Conservation (phyloP, 2,797 vertebrate species). For the Myotis vivesi region DNA sequence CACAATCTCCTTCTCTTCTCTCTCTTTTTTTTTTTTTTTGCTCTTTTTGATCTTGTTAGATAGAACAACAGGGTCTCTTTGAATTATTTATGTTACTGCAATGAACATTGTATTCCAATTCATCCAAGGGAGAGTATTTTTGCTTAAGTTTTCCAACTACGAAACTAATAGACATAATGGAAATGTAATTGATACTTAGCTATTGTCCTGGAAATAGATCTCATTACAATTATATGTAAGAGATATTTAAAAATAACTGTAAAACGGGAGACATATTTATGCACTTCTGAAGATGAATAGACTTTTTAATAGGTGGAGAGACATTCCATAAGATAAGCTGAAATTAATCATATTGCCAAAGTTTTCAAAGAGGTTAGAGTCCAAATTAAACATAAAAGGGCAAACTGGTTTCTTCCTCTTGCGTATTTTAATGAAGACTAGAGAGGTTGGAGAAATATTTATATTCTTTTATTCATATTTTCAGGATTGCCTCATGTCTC, state of each 20-base stretch:
- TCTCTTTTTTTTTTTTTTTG: too few relatives aligned
- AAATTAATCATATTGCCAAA: constrained; percentile 73
- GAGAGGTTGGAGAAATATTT: constrained; percentile 73
- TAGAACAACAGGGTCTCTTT: neutral
- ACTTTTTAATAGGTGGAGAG: constrained; percentile 76
- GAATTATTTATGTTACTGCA: constrained; percentile 26
- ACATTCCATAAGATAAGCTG: constrained; percentile 77
- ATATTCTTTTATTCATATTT: constrained; percentile 71
- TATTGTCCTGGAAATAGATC: constrained; percentile 66
- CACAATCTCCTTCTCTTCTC: neutral
- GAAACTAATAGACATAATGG: constrained; percentile 43
- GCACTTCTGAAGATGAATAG: constrained; percentile 70
- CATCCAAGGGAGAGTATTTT: constrained; percentile 46
- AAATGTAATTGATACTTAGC: constrained; percentile 53
- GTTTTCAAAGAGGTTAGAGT: constrained; percentile 74
- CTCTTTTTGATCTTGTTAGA: constrained; percentile 4
- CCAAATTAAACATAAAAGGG: constrained; percentile 78
- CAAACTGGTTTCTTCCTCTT: constrained; percentile 68
- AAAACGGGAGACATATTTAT: constrained; percentile 72
- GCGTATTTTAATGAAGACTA: constrained; percentile 72
- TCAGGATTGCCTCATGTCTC: constrained; percentile 71
- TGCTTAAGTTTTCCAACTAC: constrained; percentile 31
- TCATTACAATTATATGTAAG: constrained; percentile 63
- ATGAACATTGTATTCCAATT: constrained; percentile 18
- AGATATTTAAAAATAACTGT: constrained; percentile 62